Evolutionary conservation across 2,888 invertebrate genomes (phyloP), one percentile per base, ranked within the genome.

Genomic region (Leptothorax acervorum): DNA sequence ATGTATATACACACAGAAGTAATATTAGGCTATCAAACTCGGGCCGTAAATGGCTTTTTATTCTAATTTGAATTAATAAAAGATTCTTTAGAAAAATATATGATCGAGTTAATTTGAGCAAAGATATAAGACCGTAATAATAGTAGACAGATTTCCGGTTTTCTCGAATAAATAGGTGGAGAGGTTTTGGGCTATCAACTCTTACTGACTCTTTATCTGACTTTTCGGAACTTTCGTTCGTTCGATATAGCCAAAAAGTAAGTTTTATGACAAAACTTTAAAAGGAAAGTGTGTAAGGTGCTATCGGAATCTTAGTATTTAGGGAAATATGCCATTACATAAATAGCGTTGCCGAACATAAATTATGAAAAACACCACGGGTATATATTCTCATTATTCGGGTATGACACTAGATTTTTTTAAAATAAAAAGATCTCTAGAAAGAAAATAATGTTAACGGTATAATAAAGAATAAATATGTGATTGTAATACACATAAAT

Each of bases 221-320:
- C 39, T 73, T 62, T 76, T 71, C 53, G 45, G 35, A 83, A 84
- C 35, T 84, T 83, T 74, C 57, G 48, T 84, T 83, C 39, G 11
- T 28, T 70, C 57, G 57, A 39, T 66, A 66, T 45, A 48, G 31
- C 57, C 28, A 48, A 55, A 53, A 70, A 53, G 51, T 82, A 53
- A 63, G 63, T 55, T 65, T 65, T 39, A 83, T 74, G 71, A 42
- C 35, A 65, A 68, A 83, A 82, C 73, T 55, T 48, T 53, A 55
- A 35, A 23, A 31, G 39, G 31, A 63, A 63, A 83, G 39, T 66
- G 51, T 66, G 51, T 48, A 62, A 55, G 45, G 31, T 55, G 35
- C 70, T 48, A 60, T 48, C 45, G 71, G 53, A 62, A 71, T 84
- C 45, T 82, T 53, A 65, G 71, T 84, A 82, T 68, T 55, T n/a